These are phyloP conservation scores for Brachionus rubens DNA, from an alignment of 1,140 invertebrate species.

Conservation along the genomic window DNA sequence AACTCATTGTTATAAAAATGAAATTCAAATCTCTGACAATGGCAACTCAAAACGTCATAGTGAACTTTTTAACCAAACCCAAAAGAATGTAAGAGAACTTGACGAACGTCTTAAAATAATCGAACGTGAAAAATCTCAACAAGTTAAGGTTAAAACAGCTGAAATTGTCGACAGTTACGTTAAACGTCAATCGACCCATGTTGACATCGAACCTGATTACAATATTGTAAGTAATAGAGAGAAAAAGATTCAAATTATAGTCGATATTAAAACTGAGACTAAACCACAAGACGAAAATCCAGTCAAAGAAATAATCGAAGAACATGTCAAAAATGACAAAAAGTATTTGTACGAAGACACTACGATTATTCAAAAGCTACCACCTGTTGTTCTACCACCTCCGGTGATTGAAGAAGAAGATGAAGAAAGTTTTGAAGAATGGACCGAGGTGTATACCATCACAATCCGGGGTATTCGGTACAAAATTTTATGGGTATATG, in stretches of 20 bases:
- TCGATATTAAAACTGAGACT: constrained; percentile 1
- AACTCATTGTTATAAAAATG: not conserved
- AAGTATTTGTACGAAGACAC: not conserved
- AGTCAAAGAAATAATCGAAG: not conserved
- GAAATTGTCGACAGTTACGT: constrained; percentile 30
- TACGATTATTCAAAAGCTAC: not conserved
- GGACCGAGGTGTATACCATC: constrained; percentile 41
- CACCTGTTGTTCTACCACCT: not conserved
- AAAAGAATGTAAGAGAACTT: not conserved
- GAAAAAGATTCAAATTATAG: not conserved
- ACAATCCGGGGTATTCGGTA: constrained; percentile 24
- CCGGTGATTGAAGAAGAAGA: not conserved
- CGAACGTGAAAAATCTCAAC: constrained; percentile 2
- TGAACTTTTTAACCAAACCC: not conserved
- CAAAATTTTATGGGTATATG: constrained; percentile 44
- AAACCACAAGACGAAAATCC: not conserved
- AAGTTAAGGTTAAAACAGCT: constrained; percentile 20
- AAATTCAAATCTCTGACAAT: not conserved
- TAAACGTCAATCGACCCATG: not conserved
- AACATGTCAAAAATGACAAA: not conserved
- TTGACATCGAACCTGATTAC: constrained; percentile 1
- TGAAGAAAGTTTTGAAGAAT: constrained; percentile 45
- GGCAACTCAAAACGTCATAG: not conserved
- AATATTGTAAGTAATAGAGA: not conserved
- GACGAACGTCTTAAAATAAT: not conserved